Percentiles rank a stretch among this genome's conserved stretches.
Evolutionary conservation across 1,140 invertebrate species (phyloP).

Genomic region (Drosophila elegans): DNA sequence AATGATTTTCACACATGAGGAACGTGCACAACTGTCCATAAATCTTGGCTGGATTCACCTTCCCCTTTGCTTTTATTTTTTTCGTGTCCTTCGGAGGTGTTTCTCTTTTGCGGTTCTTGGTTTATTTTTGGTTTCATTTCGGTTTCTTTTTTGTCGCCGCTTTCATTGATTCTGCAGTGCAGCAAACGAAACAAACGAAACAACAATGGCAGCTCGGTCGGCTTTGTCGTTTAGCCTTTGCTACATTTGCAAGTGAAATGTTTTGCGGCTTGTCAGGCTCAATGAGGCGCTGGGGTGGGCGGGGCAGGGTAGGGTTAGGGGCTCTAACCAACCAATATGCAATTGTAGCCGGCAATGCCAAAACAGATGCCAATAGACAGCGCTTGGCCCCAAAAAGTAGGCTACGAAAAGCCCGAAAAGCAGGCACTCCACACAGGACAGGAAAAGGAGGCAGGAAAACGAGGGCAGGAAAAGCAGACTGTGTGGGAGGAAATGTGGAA

Average conservation of each 20-base stretch:
- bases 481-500: conserved; percentile 45
- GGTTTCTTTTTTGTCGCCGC: conserved; percentile 21
- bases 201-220: conserved; percentile 47
- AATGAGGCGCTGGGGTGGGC: conserved; percentile 26
- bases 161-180: conserved; percentile 70
- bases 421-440: conserved; percentile 2
- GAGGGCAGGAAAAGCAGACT: conserved; percentile 22
- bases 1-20: conserved; percentile 81
- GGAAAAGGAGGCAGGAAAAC: neutral
- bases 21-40: conserved; percentile 78
- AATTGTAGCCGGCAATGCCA: conserved; percentile 54
- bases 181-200: conserved; percentile 38
- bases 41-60: conserved; percentile 49
- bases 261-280: conserved; percentile 66
- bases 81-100: conserved; percentile 26
- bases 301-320: conserved; percentile 12
- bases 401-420: conserved; percentile 21
- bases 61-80: conserved; percentile 10
- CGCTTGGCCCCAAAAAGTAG: conserved; percentile 30
- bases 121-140: conserved; percentile 11
- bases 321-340: conserved; percentile 64
- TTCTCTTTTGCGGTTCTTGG: conserved; percentile 10
- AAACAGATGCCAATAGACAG: conserved; percentile 53
- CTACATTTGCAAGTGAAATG: conserved; percentile 76
- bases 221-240: conserved; percentile 65